These are phyloP conservation scores for Mythimna vitellina DNA, from an alignment of 2,888 invertebrate genomes.

Conservation along the genomic window DNA sequence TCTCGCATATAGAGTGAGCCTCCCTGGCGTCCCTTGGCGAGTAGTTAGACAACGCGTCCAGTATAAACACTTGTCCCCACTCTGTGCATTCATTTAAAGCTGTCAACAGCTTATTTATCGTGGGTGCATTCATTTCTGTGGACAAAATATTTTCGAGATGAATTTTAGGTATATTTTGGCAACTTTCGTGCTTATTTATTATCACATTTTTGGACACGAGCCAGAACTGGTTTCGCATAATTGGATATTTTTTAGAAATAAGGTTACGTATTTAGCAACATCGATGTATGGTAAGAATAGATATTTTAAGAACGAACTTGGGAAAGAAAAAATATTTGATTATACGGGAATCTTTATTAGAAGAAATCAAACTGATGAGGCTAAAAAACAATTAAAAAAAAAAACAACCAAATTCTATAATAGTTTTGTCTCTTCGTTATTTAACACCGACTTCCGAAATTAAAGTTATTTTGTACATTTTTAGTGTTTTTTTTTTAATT, in stretches of 20 bases:
- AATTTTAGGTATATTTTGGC: slow-evolving; percentile 13
- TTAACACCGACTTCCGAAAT: too few species aligned
- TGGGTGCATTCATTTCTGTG: slow-evolving; percentile 98
- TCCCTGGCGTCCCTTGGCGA: slow-evolving; percentile 99
- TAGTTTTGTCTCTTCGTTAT: too few species aligned
- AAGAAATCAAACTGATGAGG: too few species aligned
- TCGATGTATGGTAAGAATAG: background rate
- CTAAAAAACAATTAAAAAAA: too few species aligned
- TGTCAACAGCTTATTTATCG: slow-evolving; percentile 99
- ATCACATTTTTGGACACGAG: slow-evolving; percentile 6
- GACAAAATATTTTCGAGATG: slow-evolving; percentile 20
- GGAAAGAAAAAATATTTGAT: background rate
- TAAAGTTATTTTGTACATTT: too few species aligned
- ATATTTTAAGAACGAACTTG: background rate
- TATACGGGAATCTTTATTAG: too few species aligned
- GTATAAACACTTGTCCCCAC: slow-evolving; percentile 99
- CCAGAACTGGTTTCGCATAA: slow-evolving; percentile 25
- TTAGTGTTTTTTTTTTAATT: too few species aligned
- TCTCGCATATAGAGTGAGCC: slow-evolving; percentile 99
- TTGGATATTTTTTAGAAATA: slow-evolving; percentile 3
- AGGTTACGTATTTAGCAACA: background rate
- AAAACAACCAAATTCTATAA: too few species aligned
- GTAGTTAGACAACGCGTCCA: slow-evolving; percentile 99
- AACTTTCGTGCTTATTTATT: background rate
- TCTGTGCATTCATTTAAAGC: slow-evolving; percentile 99